Percentiles rank a stretch among this genome's conserved stretches.
These are phyloP conservation scores for Parochlus steinenii DNA, from an alignment of 2,888 invertebrate species.

Conservation along the genomic window DNA sequence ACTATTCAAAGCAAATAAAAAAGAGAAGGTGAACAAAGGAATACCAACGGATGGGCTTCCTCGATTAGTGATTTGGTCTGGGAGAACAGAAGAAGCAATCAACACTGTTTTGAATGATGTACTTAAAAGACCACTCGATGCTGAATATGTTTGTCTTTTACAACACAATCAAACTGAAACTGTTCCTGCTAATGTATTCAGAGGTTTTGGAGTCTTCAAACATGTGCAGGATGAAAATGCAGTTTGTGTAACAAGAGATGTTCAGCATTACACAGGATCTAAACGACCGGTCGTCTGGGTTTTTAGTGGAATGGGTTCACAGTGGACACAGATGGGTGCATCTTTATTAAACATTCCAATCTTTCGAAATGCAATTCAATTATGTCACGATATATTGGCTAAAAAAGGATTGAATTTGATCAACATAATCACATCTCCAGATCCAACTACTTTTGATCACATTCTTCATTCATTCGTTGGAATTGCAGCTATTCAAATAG, in stretches of 20 bases:
- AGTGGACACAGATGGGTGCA: conserved; percentile 73
- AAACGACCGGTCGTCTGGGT: conserved; percentile 69
- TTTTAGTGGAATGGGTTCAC: conserved; percentile 83
- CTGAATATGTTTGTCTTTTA: conserved; percentile 35
- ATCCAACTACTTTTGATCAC: conserved; percentile 39
- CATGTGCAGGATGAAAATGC: conserved; percentile 14
- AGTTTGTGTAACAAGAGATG: conserved; percentile 30
- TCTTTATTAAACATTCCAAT: conserved; percentile 50
- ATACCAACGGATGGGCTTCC: conserved; percentile 42
- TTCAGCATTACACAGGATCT: conserved; percentile 42
- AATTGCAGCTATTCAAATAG: conserved; percentile 43
- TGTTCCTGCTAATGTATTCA: conserved; percentile 42
- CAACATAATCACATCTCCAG: conserved; percentile 37
- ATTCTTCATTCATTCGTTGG: conserved; percentile 46
- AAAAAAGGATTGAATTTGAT: conserved; percentile 40
- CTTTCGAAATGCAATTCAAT: conserved; percentile 47
- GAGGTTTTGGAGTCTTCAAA: conserved; percentile 44
- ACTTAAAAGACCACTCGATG: conserved; percentile 36
- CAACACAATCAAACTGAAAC: conserved; percentile 35
- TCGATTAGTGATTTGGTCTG: conserved; percentile 49
- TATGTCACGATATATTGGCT: conserved; percentile 35
- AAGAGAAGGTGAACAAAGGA: conserved; percentile 37
- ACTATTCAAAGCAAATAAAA: conserved; percentile 41
- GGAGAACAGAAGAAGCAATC: conserved; percentile 56
- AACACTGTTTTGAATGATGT: conserved; percentile 41